phyloP scores from a whole-genome alignment of 23 tunicate genomes.

The Phallusia fumigata region DNA sequence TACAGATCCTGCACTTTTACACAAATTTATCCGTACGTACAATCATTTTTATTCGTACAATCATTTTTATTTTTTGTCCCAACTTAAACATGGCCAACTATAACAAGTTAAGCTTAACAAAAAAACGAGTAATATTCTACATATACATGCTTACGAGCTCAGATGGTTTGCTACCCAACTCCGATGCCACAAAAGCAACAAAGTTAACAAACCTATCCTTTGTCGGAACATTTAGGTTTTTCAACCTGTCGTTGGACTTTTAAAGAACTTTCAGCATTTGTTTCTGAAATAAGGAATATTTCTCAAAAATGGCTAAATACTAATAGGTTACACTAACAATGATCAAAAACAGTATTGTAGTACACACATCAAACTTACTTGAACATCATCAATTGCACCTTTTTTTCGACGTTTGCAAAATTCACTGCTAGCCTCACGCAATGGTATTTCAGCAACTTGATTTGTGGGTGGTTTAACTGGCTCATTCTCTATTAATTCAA shows the following conservation, averaged over 20 bases:
- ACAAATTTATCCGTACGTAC: too few species aligned
- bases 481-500: too few species aligned
- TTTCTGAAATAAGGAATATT: not conserved
- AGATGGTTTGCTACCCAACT: too few species aligned
- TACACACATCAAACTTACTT: not conserved
- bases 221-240: not conserved
- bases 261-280: not conserved
- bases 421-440: not conserved
- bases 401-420: not conserved
- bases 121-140: too few species aligned
- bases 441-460: not conserved
- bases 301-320: too few species aligned
- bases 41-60: too few species aligned
- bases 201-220: not conserved
- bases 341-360: not conserved
- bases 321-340: not conserved
- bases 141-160: too few species aligned
- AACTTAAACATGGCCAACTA: too few species aligned
- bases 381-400: not conserved
- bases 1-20: too few species aligned
- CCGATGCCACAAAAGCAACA: not conserved
- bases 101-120: too few species aligned
- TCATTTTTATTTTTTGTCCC: too few species aligned
- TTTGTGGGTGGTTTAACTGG: not conserved
- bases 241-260: not conserved